Evolutionary conservation across 2,888 invertebrate species (phyloP).

Genomic region (Cosmorhoe ocellata): DNA sequence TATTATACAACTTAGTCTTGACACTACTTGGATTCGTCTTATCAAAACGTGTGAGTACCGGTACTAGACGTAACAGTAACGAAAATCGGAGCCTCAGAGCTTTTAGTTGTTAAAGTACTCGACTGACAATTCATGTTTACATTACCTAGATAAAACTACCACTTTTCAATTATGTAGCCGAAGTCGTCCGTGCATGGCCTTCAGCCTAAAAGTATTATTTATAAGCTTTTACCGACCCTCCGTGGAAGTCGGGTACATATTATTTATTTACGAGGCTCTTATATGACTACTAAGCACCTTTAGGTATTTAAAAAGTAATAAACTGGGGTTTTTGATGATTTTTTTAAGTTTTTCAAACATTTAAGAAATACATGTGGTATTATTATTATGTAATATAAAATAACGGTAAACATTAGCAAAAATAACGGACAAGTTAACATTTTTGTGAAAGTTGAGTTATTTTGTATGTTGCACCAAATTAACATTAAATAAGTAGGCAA

Average conservation of each 20-base stretch:
- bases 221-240: conserved; percentile 11
- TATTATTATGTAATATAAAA: too few species aligned
- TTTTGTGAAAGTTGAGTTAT: background rate
- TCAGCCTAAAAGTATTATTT: conserved; percentile 16
- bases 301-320: conserved; percentile 10
- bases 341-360: too few species aligned
- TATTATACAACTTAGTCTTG: too few species aligned
- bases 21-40: too few species aligned
- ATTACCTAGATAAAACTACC: conserved; percentile 3
- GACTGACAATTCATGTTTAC: background rate
- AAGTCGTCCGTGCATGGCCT: background rate
- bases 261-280: conserved; percentile 13
- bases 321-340: conserved; percentile 4
- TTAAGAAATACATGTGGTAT: too few species aligned
- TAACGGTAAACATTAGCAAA: too few species aligned
- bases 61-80: too few species aligned
- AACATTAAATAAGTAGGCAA: background rate
- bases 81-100: too few species aligned
- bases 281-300: conserved; percentile 7
- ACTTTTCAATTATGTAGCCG: conserved; percentile 9
- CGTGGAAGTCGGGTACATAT: background rate
- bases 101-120: too few species aligned
- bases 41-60: too few species aligned
- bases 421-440: background rate
- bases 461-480: background rate